Conservation (phyloP, 2,888 invertebrate species). For the Amphimallon solstitiale region DNA sequence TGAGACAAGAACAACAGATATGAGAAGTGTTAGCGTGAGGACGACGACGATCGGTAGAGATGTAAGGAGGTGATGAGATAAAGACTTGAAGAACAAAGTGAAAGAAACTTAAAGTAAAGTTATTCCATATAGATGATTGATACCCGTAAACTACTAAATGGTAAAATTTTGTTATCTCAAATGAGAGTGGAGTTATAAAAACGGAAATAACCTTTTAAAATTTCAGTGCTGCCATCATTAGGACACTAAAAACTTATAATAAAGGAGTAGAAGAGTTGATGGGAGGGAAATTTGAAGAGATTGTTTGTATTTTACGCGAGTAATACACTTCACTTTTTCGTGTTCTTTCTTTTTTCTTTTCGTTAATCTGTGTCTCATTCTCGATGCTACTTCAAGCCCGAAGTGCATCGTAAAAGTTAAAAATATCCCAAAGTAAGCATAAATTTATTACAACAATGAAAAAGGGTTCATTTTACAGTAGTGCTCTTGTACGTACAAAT, state of each 20-base stretch:
- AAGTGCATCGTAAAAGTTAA: slow-evolving; percentile 31
- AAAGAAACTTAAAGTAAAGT: slow-evolving; percentile 29
- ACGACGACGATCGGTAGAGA: background rate
- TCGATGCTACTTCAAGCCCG: slow-evolving; percentile 16
- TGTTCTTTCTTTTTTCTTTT: slow-evolving; percentile 5
- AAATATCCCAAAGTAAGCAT: slow-evolving; percentile 32
- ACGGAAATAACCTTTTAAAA: slow-evolving; percentile 51
- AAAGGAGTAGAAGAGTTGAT: slow-evolving; percentile 41
- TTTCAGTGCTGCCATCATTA: slow-evolving; percentile 48
- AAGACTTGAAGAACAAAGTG: slow-evolving; percentile 26
- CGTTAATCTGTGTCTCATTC: slow-evolving; percentile 18
- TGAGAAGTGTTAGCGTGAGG: background rate
- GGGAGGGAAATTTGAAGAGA: slow-evolving; percentile 26
- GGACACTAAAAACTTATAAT: slow-evolving; percentile 48
- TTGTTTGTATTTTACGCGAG: slow-evolving; percentile 27
- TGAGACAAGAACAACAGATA: slow-evolving; percentile 1
- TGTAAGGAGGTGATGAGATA: slow-evolving; percentile 16
- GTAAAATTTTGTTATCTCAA: slow-evolving; percentile 51
- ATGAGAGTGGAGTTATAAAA: slow-evolving; percentile 48
- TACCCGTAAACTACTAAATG: slow-evolving; percentile 50
- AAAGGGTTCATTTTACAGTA: slow-evolving; percentile 21
- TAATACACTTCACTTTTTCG: slow-evolving; percentile 14
- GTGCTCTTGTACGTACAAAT: slow-evolving; percentile 1
- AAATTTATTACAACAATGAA: slow-evolving; percentile 27
- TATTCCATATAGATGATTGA: slow-evolving; percentile 48